Base-by-base conservation (phyloP, 2,797 vertebrate genomes). In the Platalea minor region DNA sequence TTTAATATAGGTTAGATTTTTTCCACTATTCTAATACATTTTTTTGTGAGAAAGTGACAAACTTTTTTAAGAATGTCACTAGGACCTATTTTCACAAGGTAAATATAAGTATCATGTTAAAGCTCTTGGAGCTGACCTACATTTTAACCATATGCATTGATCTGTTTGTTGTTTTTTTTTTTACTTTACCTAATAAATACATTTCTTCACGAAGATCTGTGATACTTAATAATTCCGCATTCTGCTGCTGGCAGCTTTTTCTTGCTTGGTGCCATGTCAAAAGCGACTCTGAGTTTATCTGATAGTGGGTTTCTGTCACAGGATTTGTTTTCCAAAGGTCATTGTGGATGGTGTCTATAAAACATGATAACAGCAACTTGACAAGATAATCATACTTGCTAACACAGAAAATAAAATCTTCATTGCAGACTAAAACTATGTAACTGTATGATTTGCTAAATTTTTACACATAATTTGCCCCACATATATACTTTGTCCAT, bases 211-310 rank as follows among this genome's bases (percentile, higher is more conserved):
- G 98, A 21, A 99, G 96, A 91, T 99, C 98, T 5, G 98, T 97
- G n/a, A 99, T 97, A 95, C 99, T 99, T 97, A 99, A 88, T 88
- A 99, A 98, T 86, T 99, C 99, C 0, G 98, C 98, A 12, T 97
- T 97, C 95, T 99, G 99, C 87, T 99, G 99, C 73, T 98, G 98
- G 95, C 99, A 99, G 98, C 99, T 99, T 97, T 97, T 98, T 93
- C 98, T 98, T 37, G 99, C 99, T 97, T 99, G 99, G 65, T 99
- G 96, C 99, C 99, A 99, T 3, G 98, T 99, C 95, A 99, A 73
- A 59, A 98, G 98, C 0, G 99, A 98, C 67, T 97, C 97, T 24
- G 85, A 76, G 54, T 99, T 99, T 95, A 99, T 98, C 96, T 99
- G 99, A 96, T 99, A 99, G 54, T 89, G 82, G 24, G 98, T 98